Evolutionary conservation across 2,113 vertebrate genomes (phyloP).

Genomic region (Odocoileus virginianus): DNA sequence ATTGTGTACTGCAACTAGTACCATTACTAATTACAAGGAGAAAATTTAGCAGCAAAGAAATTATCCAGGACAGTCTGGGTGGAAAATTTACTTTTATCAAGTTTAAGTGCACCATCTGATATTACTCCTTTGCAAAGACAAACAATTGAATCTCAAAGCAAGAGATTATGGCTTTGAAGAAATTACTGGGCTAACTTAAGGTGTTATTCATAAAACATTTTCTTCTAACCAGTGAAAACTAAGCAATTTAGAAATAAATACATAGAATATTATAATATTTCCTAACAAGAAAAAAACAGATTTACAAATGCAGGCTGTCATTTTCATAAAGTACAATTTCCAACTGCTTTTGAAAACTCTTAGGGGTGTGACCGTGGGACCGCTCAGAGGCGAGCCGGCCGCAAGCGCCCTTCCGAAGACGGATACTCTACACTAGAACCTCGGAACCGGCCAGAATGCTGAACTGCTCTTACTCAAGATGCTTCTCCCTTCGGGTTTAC

Average conservation of each 20-base stretch:
- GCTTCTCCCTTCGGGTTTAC: constrained; percentile 50
- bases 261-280: background rate
- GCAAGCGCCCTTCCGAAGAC: background rate
- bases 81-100: background rate
- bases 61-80: background rate
- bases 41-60: background rate
- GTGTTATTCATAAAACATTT: background rate
- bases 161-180: background rate
- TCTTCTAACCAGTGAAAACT: background rate
- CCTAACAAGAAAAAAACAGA: background rate
- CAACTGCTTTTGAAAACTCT: background rate
- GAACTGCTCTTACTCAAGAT: constrained; percentile 27
- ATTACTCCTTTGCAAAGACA: background rate
- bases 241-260: background rate
- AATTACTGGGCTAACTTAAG: background rate
- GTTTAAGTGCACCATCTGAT: background rate
- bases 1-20: background rate
- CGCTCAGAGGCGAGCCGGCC: background rate
- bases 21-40: background rate
- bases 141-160: background rate
- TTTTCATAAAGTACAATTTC: background rate
- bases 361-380: constrained; percentile 79
- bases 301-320: background rate
- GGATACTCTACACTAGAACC: background rate
- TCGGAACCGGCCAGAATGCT: background rate